Conservation (phyloP, 2,113 vertebrate genomes). For the Nerophis ophidion region DNA sequence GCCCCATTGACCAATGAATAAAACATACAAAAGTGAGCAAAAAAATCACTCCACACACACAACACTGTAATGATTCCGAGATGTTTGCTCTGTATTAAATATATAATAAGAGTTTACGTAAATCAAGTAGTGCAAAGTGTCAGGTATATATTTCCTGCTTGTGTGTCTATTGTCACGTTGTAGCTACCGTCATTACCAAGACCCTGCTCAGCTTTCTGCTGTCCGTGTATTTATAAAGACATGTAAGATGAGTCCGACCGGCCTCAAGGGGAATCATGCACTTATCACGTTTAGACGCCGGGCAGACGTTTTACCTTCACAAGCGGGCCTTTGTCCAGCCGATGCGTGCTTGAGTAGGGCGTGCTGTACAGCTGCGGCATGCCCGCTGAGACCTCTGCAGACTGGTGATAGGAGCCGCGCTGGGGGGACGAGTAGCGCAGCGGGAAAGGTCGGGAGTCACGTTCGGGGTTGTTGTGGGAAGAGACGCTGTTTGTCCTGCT, state of each 20-base stretch:
- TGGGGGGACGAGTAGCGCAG: conserved; percentile 65
- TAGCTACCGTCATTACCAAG: neutral
- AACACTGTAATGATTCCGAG: neutral
- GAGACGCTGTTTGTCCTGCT: conserved; percentile 71
- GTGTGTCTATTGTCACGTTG: neutral
- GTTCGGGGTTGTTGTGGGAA: conserved; percentile 61
- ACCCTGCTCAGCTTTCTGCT: conserved; percentile 6
- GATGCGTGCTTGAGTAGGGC: conserved; percentile 62
- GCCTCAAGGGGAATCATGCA: conserved; percentile 37
- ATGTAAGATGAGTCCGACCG: conserved; percentile 34
- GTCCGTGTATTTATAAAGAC: conserved; percentile 46
- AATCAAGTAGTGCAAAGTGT: neutral
- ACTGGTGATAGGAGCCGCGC: conserved; percentile 52
- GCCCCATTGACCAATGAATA: neutral
- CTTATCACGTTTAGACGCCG: conserved; percentile 29
- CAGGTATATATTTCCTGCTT: conserved; percentile 5
- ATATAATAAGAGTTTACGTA: neutral
- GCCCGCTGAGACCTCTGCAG: conserved; percentile 21
- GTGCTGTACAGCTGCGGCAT: conserved; percentile 73
- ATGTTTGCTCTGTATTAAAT: neutral
- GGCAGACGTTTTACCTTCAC: conserved; percentile 62
- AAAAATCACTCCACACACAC: neutral
- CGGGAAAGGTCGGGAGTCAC: conserved; percentile 51
- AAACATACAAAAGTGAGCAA: neutral
- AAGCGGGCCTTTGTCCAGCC: conserved; percentile 59